phyloP scores from a whole-genome alignment of 2,888 invertebrate species.

The Campoplex nolae region DNA sequence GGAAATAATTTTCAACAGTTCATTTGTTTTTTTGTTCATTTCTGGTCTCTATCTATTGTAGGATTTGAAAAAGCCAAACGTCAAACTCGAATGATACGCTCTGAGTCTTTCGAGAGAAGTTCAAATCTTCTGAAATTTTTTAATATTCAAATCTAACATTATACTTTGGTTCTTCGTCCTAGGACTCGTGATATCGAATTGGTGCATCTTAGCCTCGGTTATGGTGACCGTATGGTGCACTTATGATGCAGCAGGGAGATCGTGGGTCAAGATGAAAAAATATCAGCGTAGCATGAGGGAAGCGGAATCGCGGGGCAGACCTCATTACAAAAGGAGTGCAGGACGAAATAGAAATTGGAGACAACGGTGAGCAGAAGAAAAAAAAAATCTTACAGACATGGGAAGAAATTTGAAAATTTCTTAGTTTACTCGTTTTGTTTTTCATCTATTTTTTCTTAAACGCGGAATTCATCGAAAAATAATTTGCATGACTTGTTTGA shows the following conservation, averaged over 20 bases:
- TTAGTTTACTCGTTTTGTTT: background rate
- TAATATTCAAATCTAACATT: background rate
- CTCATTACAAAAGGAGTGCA: slow-evolving; percentile 91
- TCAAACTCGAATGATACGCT: too few relatives aligned
- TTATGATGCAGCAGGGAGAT: slow-evolving; percentile 94
- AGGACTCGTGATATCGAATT: slow-evolving; percentile 92
- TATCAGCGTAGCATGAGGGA: slow-evolving; percentile 93
- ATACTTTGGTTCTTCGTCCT: slow-evolving; percentile 61
- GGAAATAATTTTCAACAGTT: too few relatives aligned
- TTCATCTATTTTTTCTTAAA: background rate
- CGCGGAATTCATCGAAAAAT: background rate
- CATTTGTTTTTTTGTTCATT: too few relatives aligned
- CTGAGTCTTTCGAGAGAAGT: background rate
- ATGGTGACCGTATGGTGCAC: slow-evolving; percentile 94
- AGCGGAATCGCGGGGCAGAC: slow-evolving; percentile 88
- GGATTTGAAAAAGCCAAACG: too few relatives aligned
- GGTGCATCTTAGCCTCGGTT: slow-evolving; percentile 90
- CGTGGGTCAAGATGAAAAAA: slow-evolving; percentile 96
- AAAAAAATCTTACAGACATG: background rate
- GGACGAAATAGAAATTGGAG: slow-evolving; percentile 93
- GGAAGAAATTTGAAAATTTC: background rate
- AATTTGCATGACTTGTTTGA: background rate
- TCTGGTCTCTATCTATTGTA: too few relatives aligned
- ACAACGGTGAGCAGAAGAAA: slow-evolving; percentile 87
- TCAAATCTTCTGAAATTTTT: background rate